Conservation (phyloP, 2,113 vertebrate species). For the Chaetura pelagica region DNA sequence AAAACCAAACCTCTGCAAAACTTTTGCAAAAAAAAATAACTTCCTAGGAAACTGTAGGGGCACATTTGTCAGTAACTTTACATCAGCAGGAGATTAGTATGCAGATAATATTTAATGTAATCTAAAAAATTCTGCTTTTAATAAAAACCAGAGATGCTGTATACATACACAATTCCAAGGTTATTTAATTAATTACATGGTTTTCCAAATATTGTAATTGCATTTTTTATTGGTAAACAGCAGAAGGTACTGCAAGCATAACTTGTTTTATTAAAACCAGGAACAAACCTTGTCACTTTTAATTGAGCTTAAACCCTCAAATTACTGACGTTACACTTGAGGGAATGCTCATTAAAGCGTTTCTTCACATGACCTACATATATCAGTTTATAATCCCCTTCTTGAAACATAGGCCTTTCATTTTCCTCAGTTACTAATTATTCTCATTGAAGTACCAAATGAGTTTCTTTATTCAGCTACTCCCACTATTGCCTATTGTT, state of each 20-base stretch:
- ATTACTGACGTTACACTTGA: constrained; percentile 18
- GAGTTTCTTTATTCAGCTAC: constrained; percentile 4
- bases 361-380: constrained; percentile 43
- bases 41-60: not conserved
- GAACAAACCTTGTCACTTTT: constrained; percentile 22
- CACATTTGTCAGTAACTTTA: not conserved
- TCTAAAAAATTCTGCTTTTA: not conserved
- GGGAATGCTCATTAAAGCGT: constrained; percentile 26
- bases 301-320: constrained; percentile 32
- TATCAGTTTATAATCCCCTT: constrained; percentile 7
- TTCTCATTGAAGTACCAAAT: not conserved
- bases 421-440: constrained; percentile 38
- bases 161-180: not conserved
- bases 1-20: not conserved
- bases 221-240: constrained; percentile 24
- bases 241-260: constrained; percentile 11
- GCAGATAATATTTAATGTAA: not conserved
- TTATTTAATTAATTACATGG: not conserved
- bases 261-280: constrained; percentile 36
- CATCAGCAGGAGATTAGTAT: not conserved
- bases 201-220: constrained; percentile 36
- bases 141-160: not conserved
- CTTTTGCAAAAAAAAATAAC: not conserved
- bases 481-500: not conserved
- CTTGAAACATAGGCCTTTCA: not conserved